Conservation (phyloP, 2,797 vertebrate genomes). For the Neopelma chrysocephalum region DNA sequence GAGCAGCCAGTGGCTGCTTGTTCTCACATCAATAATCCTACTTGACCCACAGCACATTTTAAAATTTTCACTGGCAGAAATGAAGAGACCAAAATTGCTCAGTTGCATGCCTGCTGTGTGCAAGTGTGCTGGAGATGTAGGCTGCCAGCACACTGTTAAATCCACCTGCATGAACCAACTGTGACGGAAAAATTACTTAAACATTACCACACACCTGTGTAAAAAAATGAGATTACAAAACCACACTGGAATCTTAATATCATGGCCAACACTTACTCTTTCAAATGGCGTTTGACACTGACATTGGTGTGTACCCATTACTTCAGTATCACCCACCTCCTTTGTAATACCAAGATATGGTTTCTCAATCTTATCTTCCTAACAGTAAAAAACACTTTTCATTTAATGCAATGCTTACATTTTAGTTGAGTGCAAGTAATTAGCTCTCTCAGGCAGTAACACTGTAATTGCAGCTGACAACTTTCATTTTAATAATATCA, state of each 20-base stretch:
- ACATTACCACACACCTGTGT: neutral
- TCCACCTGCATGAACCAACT: neutral
- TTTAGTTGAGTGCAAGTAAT: neutral
- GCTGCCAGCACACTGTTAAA: neutral
- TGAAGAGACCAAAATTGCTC: neutral
- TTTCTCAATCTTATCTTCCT: neutral
- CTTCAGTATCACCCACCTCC: neutral
- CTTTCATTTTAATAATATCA: neutral
- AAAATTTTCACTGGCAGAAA: neutral
- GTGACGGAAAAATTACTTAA: neutral
- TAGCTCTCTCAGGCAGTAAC: neutral
- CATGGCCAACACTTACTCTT: neutral
- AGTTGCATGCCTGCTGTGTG: neutral
- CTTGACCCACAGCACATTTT: neutral
- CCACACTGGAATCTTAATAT: neutral
- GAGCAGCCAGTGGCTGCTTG: neutral
- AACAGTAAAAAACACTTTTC: neutral
- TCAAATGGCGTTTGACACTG: neutral
- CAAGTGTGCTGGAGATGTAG: neutral
- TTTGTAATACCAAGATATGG: neutral
- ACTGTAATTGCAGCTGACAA: neutral
- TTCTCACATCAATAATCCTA: conserved; percentile 9
- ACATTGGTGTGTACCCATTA: neutral
- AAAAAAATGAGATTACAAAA: neutral
- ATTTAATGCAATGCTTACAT: neutral